Base-by-base conservation (phyloP, 2,888 invertebrate species). In the Gastrophysa polygoni region DNA sequence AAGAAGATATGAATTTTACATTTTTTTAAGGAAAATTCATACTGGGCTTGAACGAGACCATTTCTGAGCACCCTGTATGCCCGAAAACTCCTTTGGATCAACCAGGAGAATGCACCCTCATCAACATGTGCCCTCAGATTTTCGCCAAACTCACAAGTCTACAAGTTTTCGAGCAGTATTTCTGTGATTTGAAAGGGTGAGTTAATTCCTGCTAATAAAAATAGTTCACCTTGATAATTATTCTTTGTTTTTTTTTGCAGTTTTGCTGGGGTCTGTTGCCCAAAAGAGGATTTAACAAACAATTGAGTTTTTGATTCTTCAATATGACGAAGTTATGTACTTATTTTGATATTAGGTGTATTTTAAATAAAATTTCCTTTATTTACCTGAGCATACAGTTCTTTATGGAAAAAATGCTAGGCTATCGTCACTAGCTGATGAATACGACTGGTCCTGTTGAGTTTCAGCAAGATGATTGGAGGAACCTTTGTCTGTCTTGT, bases 141-240 rank as follows among this genome's bases (percentile, higher is more conserved):
- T 68, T 67, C 44, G 10, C 56, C 6, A 38, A 64, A 18, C 62
- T 76, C 46, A 70, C 64, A 17, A 70, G 72, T 61, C 60, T 68
- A 24, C 46, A 69, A 20, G 59, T 63, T 14, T 75, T 71, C 44
- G 62, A 67, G 38, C 61, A 73, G 52, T 67, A 73, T 61, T 72
- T 75, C 67, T 76, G 75, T 67, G 63, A 68, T 44, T 51, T 75
- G n/a, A 61, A 72, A 48, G 68, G 68, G 74, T 73, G 69, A 73
- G 70, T 61, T 18, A 57, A 46, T 60, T 18, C 51, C 44, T 34
- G 2, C 16, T 1, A 2, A 4, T 24, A 5, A 29, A 43, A 46
- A 10, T 56, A n/a, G n/a, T 46, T 18, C 11, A 17, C 11, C 32
- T n/a, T 17, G 10, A 58, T 18, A 20, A 2, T 56, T 18, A 47